phyloP scores from a whole-genome alignment of 2,113 vertebrate genomes.

The Atrichornis clamosus region DNA sequence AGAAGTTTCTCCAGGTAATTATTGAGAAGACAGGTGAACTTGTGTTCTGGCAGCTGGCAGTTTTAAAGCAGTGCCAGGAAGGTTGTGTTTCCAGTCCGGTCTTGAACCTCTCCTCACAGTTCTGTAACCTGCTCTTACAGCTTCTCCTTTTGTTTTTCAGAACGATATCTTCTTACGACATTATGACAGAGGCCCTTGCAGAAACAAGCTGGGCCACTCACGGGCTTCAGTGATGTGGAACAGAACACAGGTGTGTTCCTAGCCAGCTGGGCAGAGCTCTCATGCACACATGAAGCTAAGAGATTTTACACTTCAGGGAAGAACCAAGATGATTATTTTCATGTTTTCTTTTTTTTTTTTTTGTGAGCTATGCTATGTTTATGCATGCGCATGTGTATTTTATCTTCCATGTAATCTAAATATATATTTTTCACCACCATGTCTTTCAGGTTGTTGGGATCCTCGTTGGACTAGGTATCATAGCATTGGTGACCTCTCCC shows the following conservation, averaged over 20 bases:
- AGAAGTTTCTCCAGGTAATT: not conserved
- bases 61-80: not conserved
- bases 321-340: not conserved
- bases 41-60: not conserved
- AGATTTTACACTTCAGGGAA: not conserved
- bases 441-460: constrained; percentile 90
- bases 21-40: not conserved
- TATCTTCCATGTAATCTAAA: not conserved
- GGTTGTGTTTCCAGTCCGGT: not conserved
- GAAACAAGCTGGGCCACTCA: constrained; percentile 96
- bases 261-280: not conserved
- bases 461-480: constrained; percentile 89
- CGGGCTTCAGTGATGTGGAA: constrained; percentile 97
- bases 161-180: constrained; percentile 97
- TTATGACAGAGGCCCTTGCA: constrained; percentile 95
- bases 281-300: not conserved
- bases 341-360: not conserved
- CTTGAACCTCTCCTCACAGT: not conserved
- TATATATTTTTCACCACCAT: not conserved
- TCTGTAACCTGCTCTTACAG: not conserved
- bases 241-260: constrained; percentile 86
- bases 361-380: not conserved
- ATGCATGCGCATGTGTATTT: not conserved
- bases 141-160: constrained; percentile 72
- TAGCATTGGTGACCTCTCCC: constrained; percentile 91